These are phyloP conservation scores for Cosmia trapezina DNA, from an alignment of 2,888 invertebrate species.

Conservation along the genomic window DNA sequence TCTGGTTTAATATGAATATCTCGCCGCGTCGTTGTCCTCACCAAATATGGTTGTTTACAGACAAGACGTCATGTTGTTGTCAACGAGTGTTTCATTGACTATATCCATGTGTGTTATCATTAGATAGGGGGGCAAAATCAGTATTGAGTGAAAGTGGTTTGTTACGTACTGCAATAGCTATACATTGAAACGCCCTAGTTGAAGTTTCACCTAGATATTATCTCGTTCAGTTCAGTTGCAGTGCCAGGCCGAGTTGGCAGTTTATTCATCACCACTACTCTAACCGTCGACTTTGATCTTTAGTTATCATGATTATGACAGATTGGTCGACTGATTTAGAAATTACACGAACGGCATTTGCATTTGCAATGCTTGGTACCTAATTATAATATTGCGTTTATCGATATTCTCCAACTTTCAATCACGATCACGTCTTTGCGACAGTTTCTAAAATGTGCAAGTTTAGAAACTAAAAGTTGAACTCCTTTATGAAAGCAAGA, in stretches of 20 bases:
- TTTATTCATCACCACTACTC: slow-evolving; percentile 72
- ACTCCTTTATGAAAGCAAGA: slow-evolving; percentile 8
- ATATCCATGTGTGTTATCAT: slow-evolving; percentile 49
- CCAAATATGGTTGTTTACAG: slow-evolving; percentile 13
- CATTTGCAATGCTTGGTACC: slow-evolving; percentile 26
- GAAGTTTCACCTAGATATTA: slow-evolving; percentile 83
- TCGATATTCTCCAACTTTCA: not conserved
- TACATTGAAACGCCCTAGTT: slow-evolving; percentile 74
- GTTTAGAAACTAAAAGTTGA: slow-evolving; percentile 27
- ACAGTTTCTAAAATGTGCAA: slow-evolving; percentile 27
- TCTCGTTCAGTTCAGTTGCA: slow-evolving; percentile 75
- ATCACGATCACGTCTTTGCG: slow-evolving; percentile 1
- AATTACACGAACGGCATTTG: slow-evolving; percentile 56
- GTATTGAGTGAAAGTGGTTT: slow-evolving; percentile 81
- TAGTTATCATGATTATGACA: slow-evolving; percentile 71
- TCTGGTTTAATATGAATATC: slow-evolving; percentile 27
- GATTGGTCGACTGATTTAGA: slow-evolving; percentile 70
- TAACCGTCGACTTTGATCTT: slow-evolving; percentile 79
- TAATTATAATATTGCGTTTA: slow-evolving; percentile 30
- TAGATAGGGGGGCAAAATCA: slow-evolving; percentile 70
- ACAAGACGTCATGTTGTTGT: not conserved
- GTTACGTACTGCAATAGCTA: slow-evolving; percentile 71
- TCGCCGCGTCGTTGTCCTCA: not conserved
- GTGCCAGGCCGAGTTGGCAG: slow-evolving; percentile 82
- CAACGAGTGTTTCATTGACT: slow-evolving; percentile 17